phyloP scores from a whole-genome alignment of 2,113 vertebrate genomes.

The Erpornis zantholeuca region DNA sequence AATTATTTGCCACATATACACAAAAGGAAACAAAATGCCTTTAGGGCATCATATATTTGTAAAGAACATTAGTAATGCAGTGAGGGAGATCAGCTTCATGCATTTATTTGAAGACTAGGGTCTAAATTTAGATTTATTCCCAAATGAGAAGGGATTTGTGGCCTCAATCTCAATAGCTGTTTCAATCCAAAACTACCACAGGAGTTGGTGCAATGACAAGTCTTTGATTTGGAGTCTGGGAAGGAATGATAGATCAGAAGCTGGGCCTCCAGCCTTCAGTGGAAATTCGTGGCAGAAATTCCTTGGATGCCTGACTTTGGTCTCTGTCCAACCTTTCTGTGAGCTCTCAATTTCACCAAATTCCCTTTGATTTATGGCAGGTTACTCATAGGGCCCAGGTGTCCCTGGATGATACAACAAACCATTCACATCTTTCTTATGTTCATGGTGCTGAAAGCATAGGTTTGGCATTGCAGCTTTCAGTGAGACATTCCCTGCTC shows the following conservation, averaged over 20 bases:
- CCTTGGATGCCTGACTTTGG: not conserved
- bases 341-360: not conserved
- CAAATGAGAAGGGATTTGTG: not conserved
- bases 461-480: not conserved
- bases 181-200: not conserved
- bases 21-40: not conserved
- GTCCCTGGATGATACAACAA: not conserved
- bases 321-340: not conserved
- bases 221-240: not conserved
- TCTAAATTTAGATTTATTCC: conserved; percentile 29
- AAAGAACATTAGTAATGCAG: conserved; percentile 31
- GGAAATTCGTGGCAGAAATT: not conserved
- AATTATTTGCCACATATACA: not conserved
- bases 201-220: not conserved
- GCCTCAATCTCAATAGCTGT: not conserved
- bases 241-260: not conserved
- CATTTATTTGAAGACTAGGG: not conserved
- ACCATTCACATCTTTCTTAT: not conserved
- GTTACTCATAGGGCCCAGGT: not conserved
- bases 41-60: not conserved
- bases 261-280: not conserved
- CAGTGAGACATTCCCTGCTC: not conserved
- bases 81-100: not conserved
- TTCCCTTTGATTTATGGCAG: not conserved
- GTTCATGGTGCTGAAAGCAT: fast-evolving